A percentile compares a stretch with the other conserved stretches of the same genome.
These are phyloP conservation scores for Delia radicum DNA, from an alignment of 1,140 invertebrate genomes.

Conservation along the genomic window DNA sequence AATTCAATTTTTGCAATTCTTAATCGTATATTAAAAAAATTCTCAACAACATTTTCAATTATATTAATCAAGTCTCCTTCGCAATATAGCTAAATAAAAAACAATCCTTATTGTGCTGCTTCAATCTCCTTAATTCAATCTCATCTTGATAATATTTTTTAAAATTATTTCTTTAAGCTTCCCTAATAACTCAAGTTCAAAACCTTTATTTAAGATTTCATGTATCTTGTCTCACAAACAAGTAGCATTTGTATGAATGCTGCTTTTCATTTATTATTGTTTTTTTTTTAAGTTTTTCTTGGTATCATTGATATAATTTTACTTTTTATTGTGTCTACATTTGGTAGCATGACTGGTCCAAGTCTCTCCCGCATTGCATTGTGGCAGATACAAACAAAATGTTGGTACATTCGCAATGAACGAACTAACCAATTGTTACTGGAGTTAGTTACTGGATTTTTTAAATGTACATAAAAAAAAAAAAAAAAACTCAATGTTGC, in stretches of 20 bases:
- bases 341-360: conserved; percentile 5
- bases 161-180: not conserved
- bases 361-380: not conserved
- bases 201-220: not conserved
- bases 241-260: not conserved
- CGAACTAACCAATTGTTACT: too few species aligned
- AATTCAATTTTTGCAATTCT: too few species aligned
- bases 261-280: not conserved
- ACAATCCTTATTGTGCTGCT: too few species aligned
- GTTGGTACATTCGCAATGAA: too few species aligned
- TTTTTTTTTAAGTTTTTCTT: not conserved
- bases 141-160: conserved; percentile 13
- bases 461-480: too few species aligned
- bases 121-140: too few species aligned
- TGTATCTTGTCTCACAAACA: not conserved
- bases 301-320: not conserved
- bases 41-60: too few species aligned
- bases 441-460: not conserved
- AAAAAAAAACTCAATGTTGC: too few species aligned
- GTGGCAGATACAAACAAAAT: not conserved
- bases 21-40: too few species aligned
- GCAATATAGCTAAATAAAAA: too few species aligned
- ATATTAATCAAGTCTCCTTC: too few species aligned
- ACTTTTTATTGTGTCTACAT: conserved; percentile 4
- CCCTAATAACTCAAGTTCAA: conserved; percentile 17